Conservation (phyloP, 2,797 vertebrate species). For the Trachops cirrhosus region DNA sequence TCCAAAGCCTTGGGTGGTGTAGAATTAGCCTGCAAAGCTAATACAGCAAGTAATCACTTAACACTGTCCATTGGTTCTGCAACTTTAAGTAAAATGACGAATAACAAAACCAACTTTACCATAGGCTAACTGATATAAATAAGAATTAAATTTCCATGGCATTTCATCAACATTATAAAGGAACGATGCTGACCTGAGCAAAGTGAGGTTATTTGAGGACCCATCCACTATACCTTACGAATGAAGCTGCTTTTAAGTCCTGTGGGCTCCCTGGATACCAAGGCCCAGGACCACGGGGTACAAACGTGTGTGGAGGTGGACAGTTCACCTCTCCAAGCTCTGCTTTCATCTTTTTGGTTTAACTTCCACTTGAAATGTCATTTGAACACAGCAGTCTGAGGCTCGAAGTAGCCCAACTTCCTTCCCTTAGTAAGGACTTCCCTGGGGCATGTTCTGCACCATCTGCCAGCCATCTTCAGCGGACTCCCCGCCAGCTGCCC, state of each 20-base stretch:
- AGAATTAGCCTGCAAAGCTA: neutral
- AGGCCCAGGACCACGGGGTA: neutral
- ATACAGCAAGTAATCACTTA: neutral
- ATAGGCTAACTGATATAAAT: neutral
- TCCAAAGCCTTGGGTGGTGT: neutral
- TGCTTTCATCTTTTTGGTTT: neutral
- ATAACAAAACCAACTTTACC: neutral
- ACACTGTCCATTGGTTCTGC: neutral
- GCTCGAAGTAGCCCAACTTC: neutral
- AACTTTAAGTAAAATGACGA: neutral
- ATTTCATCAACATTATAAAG: neutral
- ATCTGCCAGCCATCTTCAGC: rapidly evolving
- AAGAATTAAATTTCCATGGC: neutral
- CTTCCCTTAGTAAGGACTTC: neutral
- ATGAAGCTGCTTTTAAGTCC: neutral
- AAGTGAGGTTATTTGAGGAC: neutral
- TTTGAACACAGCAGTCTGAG: neutral
- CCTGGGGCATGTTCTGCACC: neutral
- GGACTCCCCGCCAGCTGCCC: neutral
- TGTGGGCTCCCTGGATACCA: neutral
- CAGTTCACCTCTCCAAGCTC: neutral
- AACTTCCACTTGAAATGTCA: neutral
- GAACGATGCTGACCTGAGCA: neutral
- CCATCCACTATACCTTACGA: neutral
- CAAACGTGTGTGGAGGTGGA: neutral